Percentiles rank a stretch among this genome's conserved stretches.
Conservation (phyloP, 2,888 invertebrate species). For the Drosophila maculinotata region DNA sequence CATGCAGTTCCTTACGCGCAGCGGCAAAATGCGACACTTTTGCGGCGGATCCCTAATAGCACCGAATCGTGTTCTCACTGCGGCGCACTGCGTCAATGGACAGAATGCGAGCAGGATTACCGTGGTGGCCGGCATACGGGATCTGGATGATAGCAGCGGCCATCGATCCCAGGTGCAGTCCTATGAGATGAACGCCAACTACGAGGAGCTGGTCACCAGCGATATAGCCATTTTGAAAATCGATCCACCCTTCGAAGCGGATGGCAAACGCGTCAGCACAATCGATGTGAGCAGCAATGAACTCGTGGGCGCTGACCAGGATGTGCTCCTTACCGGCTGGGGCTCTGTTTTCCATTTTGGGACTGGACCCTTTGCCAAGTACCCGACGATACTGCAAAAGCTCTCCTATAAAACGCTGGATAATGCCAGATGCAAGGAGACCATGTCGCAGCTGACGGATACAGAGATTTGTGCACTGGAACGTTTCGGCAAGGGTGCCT, state of each 20-base stretch:
- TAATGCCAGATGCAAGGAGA: constrained; percentile 77
- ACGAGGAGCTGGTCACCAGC: constrained; percentile 80
- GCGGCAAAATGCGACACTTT: constrained; percentile 79
- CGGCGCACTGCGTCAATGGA: constrained; percentile 84
- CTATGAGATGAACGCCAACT: constrained; percentile 82
- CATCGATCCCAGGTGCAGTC: constrained; percentile 75
- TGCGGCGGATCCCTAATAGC: constrained; percentile 84
- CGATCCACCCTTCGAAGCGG: constrained; percentile 76
- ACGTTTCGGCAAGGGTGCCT: constrained; percentile 83
- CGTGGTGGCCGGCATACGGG: constrained; percentile 77
- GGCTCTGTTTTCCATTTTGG: constrained; percentile 83
- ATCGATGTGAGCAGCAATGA: constrained; percentile 83
- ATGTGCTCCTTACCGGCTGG: constrained; percentile 82
- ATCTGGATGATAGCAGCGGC: constrained; percentile 70
- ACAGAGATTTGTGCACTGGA: constrained; percentile 84
- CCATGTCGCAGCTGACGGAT: constrained; percentile 80
- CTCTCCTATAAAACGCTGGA: constrained; percentile 80
- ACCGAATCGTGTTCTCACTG: constrained; percentile 82
- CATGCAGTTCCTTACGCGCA: constrained; percentile 73
- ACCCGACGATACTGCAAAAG: constrained; percentile 80
- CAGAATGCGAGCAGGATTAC: constrained; percentile 77
- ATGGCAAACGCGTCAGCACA: constrained; percentile 82
- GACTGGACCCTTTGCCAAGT: constrained; percentile 79
- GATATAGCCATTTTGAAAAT: constrained; percentile 84
- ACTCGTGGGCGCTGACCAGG: constrained; percentile 73